phyloP scores from a whole-genome alignment of 2,888 invertebrate species.

The Cephus rjabovi region DNA sequence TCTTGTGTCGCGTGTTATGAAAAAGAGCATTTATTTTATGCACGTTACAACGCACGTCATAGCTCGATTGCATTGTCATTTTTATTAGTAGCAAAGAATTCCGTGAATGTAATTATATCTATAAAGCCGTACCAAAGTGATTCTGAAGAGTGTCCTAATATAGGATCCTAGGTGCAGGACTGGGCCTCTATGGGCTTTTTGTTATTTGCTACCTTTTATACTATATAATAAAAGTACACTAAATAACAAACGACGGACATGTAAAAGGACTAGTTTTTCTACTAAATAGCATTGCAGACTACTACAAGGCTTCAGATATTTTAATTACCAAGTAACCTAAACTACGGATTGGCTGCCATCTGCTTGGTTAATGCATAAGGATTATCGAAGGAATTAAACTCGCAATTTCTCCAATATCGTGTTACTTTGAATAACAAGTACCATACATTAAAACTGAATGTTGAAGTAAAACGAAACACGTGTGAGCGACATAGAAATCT shows the following conservation, averaged over 20 bases:
- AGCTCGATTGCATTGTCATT: not conserved
- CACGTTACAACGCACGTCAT: not conserved
- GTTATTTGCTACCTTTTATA: not conserved
- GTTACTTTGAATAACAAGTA: not conserved
- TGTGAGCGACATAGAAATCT: not conserved
- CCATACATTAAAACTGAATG: not conserved
- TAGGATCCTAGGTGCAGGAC: not conserved
- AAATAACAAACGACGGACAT: not conserved
- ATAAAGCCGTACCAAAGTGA: not conserved
- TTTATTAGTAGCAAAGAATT: not conserved
- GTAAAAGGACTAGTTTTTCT: not conserved
- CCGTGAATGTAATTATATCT: not conserved
- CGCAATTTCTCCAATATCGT: not conserved
- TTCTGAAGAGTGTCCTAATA: not conserved
- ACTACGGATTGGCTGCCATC: not conserved
- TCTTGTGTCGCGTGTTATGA: not conserved
- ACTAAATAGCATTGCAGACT: not conserved
- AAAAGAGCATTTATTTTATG: not conserved
- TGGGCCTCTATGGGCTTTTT: not conserved
- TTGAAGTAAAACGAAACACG: not conserved
- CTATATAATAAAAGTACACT: not conserved
- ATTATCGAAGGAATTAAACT: not conserved
- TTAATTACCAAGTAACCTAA: not conserved
- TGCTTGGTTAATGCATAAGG: not conserved
- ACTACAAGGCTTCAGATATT: not conserved